These are phyloP conservation scores for Hirudo medicinalis DNA, from an alignment of 1,140 invertebrate species.

Conservation along the genomic window DNA sequence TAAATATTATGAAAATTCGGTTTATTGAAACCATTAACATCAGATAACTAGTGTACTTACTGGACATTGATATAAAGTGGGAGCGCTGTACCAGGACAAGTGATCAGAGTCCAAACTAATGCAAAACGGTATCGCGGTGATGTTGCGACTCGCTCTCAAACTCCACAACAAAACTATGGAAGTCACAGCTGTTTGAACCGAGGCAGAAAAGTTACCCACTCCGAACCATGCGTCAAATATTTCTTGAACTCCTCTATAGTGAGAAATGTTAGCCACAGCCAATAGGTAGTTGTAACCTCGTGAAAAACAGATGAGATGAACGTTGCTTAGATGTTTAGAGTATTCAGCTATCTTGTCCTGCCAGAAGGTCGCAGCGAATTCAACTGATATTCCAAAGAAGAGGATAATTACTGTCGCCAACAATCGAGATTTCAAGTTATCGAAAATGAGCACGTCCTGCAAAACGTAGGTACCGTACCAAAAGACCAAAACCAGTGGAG, in stretches of 20 bases:
- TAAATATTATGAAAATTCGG: too few species aligned
- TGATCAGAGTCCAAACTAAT: constrained; percentile 11
- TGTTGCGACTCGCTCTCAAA: constrained; percentile 12
- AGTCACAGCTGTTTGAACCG: constrained; percentile 14
- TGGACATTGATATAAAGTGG: constrained; percentile 13
- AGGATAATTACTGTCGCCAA: constrained; percentile 10
- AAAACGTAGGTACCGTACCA: constrained; percentile 10
- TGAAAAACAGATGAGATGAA: neutral
- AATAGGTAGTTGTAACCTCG: constrained; percentile 16
- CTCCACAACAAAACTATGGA: constrained; percentile 15
- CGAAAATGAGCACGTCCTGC: constrained; percentile 10
- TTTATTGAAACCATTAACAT: neutral
- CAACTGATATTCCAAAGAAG: constrained; percentile 9
- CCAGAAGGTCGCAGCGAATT: constrained; percentile 14
- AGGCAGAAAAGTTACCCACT: neutral
- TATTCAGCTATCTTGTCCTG: constrained; percentile 10
- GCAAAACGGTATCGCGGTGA: constrained; percentile 13
- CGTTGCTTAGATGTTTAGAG: neutral
- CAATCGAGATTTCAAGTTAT: neutral
- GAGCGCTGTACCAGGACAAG: neutral
- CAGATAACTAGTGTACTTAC: neutral
- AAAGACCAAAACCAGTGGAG: constrained; percentile 20
- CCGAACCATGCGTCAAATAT: constrained; percentile 12
- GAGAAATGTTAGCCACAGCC: constrained; percentile 19
- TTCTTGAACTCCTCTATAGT: constrained; percentile 18